These are phyloP conservation scores for Xanthorhoe spadicearia DNA, from an alignment of 2,888 invertebrate genomes.

Conservation along the genomic window DNA sequence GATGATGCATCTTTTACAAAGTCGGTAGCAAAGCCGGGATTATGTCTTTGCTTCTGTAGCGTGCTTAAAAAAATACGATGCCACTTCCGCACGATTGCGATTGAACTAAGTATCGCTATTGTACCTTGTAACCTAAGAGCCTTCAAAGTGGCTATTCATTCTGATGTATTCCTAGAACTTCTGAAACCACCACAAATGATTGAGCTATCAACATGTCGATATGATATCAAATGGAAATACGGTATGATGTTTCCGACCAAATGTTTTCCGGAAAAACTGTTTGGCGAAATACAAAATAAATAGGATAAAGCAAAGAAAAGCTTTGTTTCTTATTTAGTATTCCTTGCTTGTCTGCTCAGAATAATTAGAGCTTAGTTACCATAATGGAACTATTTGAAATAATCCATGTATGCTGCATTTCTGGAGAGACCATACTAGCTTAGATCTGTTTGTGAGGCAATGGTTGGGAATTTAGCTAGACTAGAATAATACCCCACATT, in stretches of 20 bases:
- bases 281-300: neutral
- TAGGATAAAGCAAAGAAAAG: neutral
- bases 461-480: neutral
- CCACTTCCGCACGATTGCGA: conserved; percentile 9
- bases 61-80: conserved; percentile 9
- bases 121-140: neutral
- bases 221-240: conserved; percentile 9
- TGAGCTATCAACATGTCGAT: conserved; percentile 2
- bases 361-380: neutral
- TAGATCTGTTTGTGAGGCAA: neutral
- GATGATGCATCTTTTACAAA: conserved; percentile 42
- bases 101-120: conserved; percentile 3
- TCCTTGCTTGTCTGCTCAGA: neutral
- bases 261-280: neutral
- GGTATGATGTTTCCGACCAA: conserved; percentile 2
- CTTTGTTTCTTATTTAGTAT: neutral
- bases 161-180: neutral
- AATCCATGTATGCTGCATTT: neutral
- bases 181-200: neutral
- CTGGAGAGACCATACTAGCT: neutral
- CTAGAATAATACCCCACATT: conserved; percentile 9
- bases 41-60: conserved; percentile 31
- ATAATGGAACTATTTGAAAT: no score
- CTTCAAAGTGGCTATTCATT: neutral
- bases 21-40: conserved; percentile 45